phyloP scores from a whole-genome alignment of 2,113 vertebrate genomes.

The Carettochelys insculpta region DNA sequence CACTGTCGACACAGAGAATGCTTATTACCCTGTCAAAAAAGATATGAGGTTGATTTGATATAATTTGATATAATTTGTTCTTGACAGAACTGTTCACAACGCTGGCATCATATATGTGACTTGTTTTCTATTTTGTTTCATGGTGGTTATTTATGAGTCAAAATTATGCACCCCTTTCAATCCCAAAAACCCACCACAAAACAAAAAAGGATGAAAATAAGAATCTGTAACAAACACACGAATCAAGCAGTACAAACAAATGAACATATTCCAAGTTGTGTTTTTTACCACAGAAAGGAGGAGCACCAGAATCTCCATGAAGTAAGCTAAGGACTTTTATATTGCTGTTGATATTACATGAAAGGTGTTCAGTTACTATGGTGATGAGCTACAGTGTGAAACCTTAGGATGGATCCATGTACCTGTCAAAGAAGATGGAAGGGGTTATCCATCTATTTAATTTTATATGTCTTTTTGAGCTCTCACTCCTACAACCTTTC shows the following conservation, averaged over 20 bases:
- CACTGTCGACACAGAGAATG: no score
- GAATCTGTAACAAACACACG: neutral
- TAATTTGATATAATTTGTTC: no score
- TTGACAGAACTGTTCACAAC: neutral
- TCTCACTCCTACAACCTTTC: neutral
- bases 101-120: neutral
- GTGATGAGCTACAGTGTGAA: neutral
- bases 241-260: neutral
- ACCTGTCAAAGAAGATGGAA: neutral
- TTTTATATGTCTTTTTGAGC: neutral
- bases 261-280: neutral
- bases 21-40: no score
- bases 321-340: neutral
- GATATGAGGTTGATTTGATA: no score
- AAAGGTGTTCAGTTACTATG: neutral
- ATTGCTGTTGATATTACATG: neutral
- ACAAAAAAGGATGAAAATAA: neutral
- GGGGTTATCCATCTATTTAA: neutral
- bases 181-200: neutral
- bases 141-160: no score
- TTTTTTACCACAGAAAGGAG: neutral
- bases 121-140: no score
- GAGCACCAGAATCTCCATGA: neutral
- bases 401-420: neutral
- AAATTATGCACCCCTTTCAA: no score